Evolutionary conservation across 2,113 vertebrate genomes (phyloP).

Genomic region (Rhadina sibilatrix): DNA sequence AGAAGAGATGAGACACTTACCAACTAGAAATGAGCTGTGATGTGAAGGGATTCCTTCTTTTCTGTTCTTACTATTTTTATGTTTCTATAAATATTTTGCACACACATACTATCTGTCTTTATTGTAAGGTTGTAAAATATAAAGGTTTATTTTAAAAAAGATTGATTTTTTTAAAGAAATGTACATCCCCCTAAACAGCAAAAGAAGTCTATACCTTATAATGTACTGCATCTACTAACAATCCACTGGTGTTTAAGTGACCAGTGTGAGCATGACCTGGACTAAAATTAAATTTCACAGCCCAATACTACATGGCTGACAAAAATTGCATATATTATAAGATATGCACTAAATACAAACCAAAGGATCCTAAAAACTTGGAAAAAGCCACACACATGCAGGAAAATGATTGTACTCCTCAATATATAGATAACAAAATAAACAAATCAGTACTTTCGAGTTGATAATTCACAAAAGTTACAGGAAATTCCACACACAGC

Average conservation of each 20-base stretch:
- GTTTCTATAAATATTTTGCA: neutral
- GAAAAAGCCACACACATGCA: neutral
- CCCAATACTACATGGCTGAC: neutral
- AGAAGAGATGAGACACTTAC: neutral
- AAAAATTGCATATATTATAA: neutral
- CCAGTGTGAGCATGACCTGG: neutral
- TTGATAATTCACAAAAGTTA: neutral
- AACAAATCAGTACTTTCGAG: neutral
- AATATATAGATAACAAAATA: neutral
- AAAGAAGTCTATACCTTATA: neutral
- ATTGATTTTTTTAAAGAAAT: neutral
- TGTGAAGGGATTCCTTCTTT: neutral
- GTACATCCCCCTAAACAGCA: neutral
- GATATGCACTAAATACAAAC: neutral
- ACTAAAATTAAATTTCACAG: slow-evolving; percentile 18
- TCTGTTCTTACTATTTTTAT: neutral
- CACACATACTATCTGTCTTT: neutral
- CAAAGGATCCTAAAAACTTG: neutral
- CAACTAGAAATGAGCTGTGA: neutral
- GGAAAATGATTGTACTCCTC: neutral
- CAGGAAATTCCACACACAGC: neutral
- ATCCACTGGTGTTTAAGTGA: neutral
- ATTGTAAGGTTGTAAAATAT: neutral
- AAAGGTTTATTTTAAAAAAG: neutral
- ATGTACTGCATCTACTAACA: neutral